These are phyloP conservation scores for Porphyrio hochstetteri DNA, from an alignment of 2,113 vertebrate species.

Conservation along the genomic window DNA sequence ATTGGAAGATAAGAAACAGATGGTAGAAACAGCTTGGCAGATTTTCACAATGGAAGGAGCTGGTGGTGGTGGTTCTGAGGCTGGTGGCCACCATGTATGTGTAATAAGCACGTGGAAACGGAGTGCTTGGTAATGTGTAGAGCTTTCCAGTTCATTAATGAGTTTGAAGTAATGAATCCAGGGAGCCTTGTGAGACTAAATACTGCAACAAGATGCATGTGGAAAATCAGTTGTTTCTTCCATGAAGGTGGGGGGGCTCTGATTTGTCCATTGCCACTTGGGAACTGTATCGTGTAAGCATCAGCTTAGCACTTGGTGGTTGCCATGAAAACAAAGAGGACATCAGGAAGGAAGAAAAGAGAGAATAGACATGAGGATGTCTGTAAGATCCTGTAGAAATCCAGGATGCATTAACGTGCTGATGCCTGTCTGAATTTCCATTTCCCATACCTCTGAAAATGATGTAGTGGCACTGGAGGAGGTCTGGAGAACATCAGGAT, in stretches of 20 bases:
- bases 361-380: background rate
- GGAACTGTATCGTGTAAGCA: background rate
- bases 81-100: background rate
- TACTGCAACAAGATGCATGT: background rate
- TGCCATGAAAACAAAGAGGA: background rate
- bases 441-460: background rate
- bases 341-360: background rate
- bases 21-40: background rate
- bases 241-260: background rate
- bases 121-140: background rate
- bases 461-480: background rate
- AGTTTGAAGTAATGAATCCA: background rate
- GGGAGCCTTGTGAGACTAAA: background rate
- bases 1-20: background rate
- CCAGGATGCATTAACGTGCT: too few species aligned
- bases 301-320: background rate
- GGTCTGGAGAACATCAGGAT: background rate
- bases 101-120: fast-evolving
- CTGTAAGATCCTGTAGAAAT: background rate
- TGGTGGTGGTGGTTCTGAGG: background rate
- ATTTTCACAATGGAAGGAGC: background rate
- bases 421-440: background rate
- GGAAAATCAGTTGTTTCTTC: background rate
- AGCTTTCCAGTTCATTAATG: background rate
- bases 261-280: background rate